Evolutionary conservation across 2,888 invertebrate species (phyloP), one percentile per base, ranked within the genome.

Genomic region (Cyclophora punctaria): DNA sequence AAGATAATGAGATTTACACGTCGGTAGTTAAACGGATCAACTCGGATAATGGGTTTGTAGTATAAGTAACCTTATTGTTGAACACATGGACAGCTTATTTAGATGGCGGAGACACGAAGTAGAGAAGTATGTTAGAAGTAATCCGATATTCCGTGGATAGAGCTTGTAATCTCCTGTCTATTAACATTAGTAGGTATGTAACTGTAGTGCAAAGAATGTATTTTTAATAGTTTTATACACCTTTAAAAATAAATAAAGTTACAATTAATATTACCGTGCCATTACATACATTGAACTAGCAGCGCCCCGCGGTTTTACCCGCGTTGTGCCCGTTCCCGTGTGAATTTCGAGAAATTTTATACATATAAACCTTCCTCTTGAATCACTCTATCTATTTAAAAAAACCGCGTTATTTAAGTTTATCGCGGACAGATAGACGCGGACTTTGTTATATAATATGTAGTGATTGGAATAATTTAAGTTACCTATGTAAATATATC

Each of bases 1-100:
- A 69, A 0, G 79, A 78, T 40, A 84, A 80, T 57, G 86, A 87
- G 53, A 75, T 87, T 34, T 84, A 78, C 46, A 75, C 67, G 0
- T 74, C 78, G 2, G 54, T 69, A 7, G 49, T 68, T 5, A 72
- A 58, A 2, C 56, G 34, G 3, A 75, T 86, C 3, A 88, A 88
- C 59, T 47, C 67, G n/a, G 83, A 78, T 44, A 73, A 80, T 47
- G 55, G 57, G 0, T 78, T 84, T 62, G 63, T 67, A 1, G 70
- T 69, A 2, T 72, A 44, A 6, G 5, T n/a, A n/a, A n/a, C n/a
- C 4, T 20, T 3, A 34, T 5, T 34, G 2, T 5, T 7, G 4
- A 20, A 20, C 2, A 20, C 20, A 20, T 20, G 20, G 20, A 20
- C 20, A 20, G 20, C 20, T 20, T 1, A 20, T 20, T 20, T 20